These are phyloP conservation scores for Hippocampus zosterae DNA, from an alignment of 2,113 vertebrate species.

Conservation along the genomic window DNA sequence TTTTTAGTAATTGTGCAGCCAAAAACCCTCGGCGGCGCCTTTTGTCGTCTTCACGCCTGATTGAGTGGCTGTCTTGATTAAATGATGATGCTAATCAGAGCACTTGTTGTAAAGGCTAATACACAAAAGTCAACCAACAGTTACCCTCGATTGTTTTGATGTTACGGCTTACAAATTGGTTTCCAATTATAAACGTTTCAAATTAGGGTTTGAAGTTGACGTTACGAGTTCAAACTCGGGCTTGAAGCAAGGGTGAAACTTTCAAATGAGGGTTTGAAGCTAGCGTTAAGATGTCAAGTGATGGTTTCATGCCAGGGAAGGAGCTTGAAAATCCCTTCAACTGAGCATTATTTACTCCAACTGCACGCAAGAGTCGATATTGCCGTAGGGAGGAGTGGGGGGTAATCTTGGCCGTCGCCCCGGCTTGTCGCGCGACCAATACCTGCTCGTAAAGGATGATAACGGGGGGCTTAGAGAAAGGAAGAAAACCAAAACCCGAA, in stretches of 20 bases:
- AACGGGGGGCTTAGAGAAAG: constrained; percentile 49
- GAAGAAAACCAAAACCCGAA: constrained; percentile 58
- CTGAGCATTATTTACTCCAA: constrained; percentile 43
- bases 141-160: too few species aligned
- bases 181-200: too few species aligned
- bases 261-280: background rate
- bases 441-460: constrained; percentile 40
- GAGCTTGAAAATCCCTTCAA: constrained; percentile 46
- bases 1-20: constrained; percentile 69
- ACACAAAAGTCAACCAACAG: too few species aligned
- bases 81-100: constrained; percentile 69
- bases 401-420: constrained; percentile 44
- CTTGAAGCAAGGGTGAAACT: background rate
- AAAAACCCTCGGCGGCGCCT: constrained; percentile 64
- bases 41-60: constrained; percentile 67
- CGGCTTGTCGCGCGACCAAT: constrained; percentile 58
- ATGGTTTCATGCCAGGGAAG: background rate
- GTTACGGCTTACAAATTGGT: too few species aligned
- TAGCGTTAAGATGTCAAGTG: background rate
- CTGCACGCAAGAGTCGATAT: constrained; percentile 51
- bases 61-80: constrained; percentile 70
- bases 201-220: too few species aligned
- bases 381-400: constrained; percentile 38
- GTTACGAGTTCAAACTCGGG: background rate
- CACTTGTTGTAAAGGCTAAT: background rate